Conservation (phyloP, 2,113 vertebrate genomes). For the Mormyrus iriodes region DNA sequence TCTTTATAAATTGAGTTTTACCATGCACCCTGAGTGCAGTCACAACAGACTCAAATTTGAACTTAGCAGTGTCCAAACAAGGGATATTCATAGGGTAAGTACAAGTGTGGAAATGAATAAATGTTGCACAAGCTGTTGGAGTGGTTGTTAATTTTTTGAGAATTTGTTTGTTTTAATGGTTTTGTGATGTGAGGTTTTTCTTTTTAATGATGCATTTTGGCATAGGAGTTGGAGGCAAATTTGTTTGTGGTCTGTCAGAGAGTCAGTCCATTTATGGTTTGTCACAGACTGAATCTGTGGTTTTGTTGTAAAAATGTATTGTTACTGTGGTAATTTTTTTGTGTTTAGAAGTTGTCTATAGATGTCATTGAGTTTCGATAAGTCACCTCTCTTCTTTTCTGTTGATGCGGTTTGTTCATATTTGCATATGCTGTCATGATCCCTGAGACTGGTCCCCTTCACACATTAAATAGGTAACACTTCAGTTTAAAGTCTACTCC, state of each 20-base stretch:
- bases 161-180: neutral
- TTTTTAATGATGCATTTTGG: neutral
- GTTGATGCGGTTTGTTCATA: neutral
- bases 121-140: neutral
- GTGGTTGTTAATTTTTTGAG: neutral
- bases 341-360: neutral
- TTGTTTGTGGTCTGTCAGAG: neutral
- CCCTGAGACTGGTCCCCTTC: neutral
- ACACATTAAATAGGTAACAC: neutral
- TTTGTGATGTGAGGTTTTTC: neutral
- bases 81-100: neutral
- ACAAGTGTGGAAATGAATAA: neutral
- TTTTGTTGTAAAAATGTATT: neutral
- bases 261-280: neutral
- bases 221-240: neutral
- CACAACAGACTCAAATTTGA: neutral
- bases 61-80: neutral
- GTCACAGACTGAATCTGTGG: neutral
- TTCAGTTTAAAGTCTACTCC: neutral
- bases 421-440: neutral
- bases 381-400: neutral
- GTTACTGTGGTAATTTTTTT: neutral
- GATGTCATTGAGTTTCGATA: neutral
- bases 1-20: neutral
- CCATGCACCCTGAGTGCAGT: neutral